phyloP scores from a whole-genome alignment of 2,888 invertebrate species.

The Machimus atricapillus region DNA sequence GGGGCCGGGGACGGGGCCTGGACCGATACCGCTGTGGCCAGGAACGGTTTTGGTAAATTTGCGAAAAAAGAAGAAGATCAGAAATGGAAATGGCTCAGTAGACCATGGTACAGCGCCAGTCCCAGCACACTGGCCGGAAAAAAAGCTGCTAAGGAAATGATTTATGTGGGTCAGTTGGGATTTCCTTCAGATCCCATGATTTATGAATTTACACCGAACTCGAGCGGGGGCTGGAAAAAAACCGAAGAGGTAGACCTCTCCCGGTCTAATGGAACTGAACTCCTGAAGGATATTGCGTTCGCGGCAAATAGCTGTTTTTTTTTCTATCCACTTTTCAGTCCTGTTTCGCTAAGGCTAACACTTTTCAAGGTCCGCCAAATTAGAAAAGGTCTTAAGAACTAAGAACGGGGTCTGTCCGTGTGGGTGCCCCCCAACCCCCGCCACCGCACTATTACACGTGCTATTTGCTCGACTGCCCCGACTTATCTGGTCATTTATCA shows the following conservation, averaged over 20 bases:
- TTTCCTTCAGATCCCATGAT: constrained; percentile 36
- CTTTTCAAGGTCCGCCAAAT: neutral
- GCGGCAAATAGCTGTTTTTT: neutral
- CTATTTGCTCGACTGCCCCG: neutral
- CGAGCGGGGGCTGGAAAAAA: neutral
- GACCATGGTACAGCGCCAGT: neutral
- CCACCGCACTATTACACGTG: neutral
- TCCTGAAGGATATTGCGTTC: neutral
- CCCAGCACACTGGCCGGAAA: neutral
- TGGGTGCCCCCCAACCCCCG: neutral
- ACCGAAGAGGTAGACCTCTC: neutral
- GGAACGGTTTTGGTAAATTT: neutral
- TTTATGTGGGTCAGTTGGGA: constrained; percentile 43
- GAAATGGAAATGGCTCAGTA: constrained; percentile 4
- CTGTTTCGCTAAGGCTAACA: neutral
- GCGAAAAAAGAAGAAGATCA: constrained; percentile 1
- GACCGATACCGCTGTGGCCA: neutral
- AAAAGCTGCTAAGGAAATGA: constrained; percentile 38
- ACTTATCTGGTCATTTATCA: constrained; percentile 29
- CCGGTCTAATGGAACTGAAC: neutral
- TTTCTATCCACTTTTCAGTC: neutral
- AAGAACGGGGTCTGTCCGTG: neutral
- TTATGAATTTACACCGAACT: constrained; percentile 35
- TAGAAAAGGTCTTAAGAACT: neutral
- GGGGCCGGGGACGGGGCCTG: neutral